Evolutionary conservation across 2,888 invertebrate species (phyloP).

Genomic region (Thecophora atra): DNA sequence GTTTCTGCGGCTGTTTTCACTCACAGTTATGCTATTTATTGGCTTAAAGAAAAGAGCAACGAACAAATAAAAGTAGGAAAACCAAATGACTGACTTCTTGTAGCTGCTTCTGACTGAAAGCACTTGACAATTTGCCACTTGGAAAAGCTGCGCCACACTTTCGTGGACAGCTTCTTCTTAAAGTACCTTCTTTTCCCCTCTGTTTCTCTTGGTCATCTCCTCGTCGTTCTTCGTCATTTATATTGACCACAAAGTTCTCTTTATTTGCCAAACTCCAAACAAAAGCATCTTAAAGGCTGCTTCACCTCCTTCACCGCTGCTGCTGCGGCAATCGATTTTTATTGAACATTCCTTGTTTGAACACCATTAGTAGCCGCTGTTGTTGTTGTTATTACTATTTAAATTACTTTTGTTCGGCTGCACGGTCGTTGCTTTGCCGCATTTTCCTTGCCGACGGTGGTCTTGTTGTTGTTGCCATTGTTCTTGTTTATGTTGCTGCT

Average conservation of each 20-base stretch:
- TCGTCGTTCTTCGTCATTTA: neutral
- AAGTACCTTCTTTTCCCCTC: neutral
- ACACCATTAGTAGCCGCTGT: conserved; percentile 60
- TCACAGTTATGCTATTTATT: conserved; percentile 26
- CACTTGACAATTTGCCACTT: conserved; percentile 1
- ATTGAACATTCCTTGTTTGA: conserved; percentile 46
- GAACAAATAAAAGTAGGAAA: neutral
- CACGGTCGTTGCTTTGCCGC: conserved; percentile 24
- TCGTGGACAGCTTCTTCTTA: conserved; percentile 10
- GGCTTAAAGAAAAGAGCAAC: neutral
- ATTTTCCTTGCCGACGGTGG: conserved; percentile 28
- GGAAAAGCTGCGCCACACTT: neutral
- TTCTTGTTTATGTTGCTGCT: conserved; percentile 36
- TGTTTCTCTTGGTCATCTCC: neutral
- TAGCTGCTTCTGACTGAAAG: conserved; percentile 18
- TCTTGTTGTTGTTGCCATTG: conserved; percentile 36
- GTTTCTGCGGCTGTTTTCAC: conserved; percentile 8
- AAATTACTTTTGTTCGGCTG: conserved; percentile 52
- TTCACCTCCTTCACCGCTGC: neutral
- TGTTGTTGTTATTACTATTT: conserved; percentile 63
- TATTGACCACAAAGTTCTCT: neutral
- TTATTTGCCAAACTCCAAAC: conserved; percentile 17
- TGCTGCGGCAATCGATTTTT: conserved; percentile 25
- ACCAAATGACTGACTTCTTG: conserved; percentile 16
- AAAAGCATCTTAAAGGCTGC: conserved; percentile 14